Evolutionary conservation across 2,797 vertebrate species (phyloP), one percentile per base, ranked within the genome.

Genomic region (Pygocentrus nattereri): DNA sequence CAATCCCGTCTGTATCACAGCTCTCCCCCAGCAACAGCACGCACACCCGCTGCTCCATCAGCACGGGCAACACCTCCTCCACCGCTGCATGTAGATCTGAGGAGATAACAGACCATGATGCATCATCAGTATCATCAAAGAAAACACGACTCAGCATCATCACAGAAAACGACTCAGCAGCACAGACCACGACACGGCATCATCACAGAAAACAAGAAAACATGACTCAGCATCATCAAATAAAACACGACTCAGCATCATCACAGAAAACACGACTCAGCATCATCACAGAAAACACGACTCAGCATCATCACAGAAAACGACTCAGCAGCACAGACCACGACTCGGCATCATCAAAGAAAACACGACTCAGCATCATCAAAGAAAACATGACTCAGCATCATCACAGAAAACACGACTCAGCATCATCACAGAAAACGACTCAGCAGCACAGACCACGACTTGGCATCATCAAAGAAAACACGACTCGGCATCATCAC

Each of bases 61-160:
- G 85, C 76, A 84, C 68, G 18, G 96, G 95, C 76, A 98, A 74
- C 68, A 97, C 92, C 85, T 97, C 97, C 87, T 96, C 91, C 19
- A 96, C 86, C 2, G 93, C 93, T 3, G 79, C 92, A 50, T 81
- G 91, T 30, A 97, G 68, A 0, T 95, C 96, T 98, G 87, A 78
- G 69, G 74, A 77, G 8, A 72, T 34, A 5, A 50, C 18, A 44
- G 15, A 44, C 31, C 3, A 50, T 5, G n/a, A n/a, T n/a, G 59
- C 2, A n/a, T n/a, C n/a, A n/a, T n/a, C n/a, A n/a, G n/a, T n/a
- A 5, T 44, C 23, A 23, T 44, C 44, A 4, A 44, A 25, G 15
- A 56, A 15, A 23, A n/a, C n/a, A 18, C 8, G 6, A 41, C 21
- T 19, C 34, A 68, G 12, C 19, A 5, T 44, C 23, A 23, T 44